Base-by-base conservation (phyloP, 2,888 invertebrate species). In the Diachrysia chrysitis region DNA sequence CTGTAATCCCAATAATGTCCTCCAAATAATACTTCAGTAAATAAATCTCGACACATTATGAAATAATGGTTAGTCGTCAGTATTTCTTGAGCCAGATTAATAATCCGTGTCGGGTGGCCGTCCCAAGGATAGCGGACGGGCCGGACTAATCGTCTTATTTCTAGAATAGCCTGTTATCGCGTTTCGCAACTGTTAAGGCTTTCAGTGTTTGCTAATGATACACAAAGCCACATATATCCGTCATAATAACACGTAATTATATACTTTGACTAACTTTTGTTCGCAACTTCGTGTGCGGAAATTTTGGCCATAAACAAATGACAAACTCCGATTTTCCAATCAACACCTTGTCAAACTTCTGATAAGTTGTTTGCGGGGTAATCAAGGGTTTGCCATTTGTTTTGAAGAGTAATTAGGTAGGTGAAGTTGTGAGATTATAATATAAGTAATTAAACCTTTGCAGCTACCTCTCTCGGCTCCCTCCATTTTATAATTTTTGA, bases 91-190 rank as follows among this genome's bases (percentile, higher is more conserved):
- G 56, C 72, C 17, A 73, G 76, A 82, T 81, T 84, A 84, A 81
- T 79, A 77, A 76, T 63, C 81, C 70, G 70, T 79, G 73, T 79
- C 81, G 72, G 75, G 74, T 73, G 67, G 69, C 54, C 71, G 59
- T 67, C 53, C 59, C 54, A 55, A 23, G 58, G 70, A 65, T 56
- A 58, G 63, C 61, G 61, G 76, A 73, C 69, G 66, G 59, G 46
- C 64, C 51, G 46, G 59, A 59, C 63, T 80, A 83, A 81, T 79
- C 68, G 71, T 76, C 73, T 72, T 72, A 82, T 70, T 76, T 76
- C 60, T 68, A 71, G 66, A 73, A 61, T 69, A 51, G 62, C 69
- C 75, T 72, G 71, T 83, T 80, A 83, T 72, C 66, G 69, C 75
- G 63, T 70, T 69, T 54, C 77, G 57, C 71, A 78, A 83, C 58